These are phyloP conservation scores for Helicorthomorpha holstii DNA, from an alignment of 1,140 invertebrate genomes.

Conservation along the genomic window DNA sequence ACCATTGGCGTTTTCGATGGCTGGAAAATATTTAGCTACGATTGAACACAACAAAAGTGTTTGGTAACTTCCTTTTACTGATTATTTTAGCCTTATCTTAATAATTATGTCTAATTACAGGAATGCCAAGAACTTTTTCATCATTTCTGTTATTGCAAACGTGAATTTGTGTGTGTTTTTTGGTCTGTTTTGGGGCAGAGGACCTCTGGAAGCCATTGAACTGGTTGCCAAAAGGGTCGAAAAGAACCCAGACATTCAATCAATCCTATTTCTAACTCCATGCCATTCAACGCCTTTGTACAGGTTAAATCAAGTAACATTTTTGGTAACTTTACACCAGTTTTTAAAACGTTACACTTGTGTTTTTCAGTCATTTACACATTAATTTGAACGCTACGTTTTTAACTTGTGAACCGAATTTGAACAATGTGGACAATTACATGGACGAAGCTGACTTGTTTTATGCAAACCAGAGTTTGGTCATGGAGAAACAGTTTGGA, in stretches of 20 bases:
- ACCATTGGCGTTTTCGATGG: slow-evolving; percentile 57
- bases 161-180: background rate
- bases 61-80: no score
- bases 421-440: slow-evolving; percentile 39
- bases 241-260: background rate
- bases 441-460: slow-evolving; percentile 66
- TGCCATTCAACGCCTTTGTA: slow-evolving; percentile 72
- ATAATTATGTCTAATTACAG: background rate
- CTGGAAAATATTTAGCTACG: slow-evolving; percentile 17
- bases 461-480: slow-evolving; percentile 48
- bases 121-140: background rate
- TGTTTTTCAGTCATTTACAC: slow-evolving; percentile 55
- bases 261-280: background rate
- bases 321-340: background rate
- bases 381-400: slow-evolving; percentile 55
- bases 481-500: slow-evolving; percentile 42
- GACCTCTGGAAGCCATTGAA: background rate
- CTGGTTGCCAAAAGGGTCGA: background rate
- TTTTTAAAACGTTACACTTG: background rate
- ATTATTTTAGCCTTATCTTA: background rate
- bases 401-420: slow-evolving; percentile 76
- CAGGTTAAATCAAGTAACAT: slow-evolving; percentile 31
- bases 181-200: background rate
- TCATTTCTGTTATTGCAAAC: background rate
- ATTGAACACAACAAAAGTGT: background rate